phyloP scores from a whole-genome alignment of 2,797 vertebrate species.

The Phylloscopus collybita region DNA sequence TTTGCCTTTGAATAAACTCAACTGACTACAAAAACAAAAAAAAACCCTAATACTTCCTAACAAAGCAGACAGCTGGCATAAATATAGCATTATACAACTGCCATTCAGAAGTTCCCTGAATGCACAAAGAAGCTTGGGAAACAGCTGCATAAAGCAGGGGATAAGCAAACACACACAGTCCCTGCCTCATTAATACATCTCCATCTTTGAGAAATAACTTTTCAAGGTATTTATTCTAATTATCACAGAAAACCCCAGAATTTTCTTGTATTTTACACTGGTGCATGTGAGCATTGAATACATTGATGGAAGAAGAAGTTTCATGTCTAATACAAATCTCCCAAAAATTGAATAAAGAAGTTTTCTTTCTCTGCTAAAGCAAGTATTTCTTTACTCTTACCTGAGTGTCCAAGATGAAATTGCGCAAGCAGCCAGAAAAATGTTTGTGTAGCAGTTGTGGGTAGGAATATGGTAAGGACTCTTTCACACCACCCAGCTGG shows the following conservation, averaged over 20 bases:
- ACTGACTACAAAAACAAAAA: not conserved
- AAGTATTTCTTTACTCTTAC: conserved; percentile 62
- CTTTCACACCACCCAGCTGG: conserved; percentile 89
- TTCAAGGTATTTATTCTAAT: not conserved
- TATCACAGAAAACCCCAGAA: not conserved
- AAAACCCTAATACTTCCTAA: not conserved
- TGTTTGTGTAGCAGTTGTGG: conserved; percentile 86
- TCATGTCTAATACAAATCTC: not conserved
- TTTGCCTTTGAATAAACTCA: conserved; percentile 18
- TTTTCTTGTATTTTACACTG: not conserved
- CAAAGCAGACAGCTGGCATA: conserved; percentile 25
- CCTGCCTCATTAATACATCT: not conserved
- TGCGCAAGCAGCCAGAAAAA: conserved; percentile 89
- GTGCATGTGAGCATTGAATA: not conserved
- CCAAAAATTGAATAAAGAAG: not conserved
- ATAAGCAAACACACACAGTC: not conserved
- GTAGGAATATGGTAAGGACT: conserved; percentile 85
- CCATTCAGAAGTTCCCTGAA: not conserved
- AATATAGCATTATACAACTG: not conserved
- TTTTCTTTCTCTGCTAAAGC: not conserved
- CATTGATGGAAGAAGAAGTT: not conserved
- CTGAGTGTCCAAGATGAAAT: conserved; percentile 89
- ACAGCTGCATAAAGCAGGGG: not conserved
- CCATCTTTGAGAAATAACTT: not conserved
- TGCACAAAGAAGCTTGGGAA: not conserved